Base-by-base conservation (phyloP, 2,888 invertebrate species). In the Philereme vetulata region DNA sequence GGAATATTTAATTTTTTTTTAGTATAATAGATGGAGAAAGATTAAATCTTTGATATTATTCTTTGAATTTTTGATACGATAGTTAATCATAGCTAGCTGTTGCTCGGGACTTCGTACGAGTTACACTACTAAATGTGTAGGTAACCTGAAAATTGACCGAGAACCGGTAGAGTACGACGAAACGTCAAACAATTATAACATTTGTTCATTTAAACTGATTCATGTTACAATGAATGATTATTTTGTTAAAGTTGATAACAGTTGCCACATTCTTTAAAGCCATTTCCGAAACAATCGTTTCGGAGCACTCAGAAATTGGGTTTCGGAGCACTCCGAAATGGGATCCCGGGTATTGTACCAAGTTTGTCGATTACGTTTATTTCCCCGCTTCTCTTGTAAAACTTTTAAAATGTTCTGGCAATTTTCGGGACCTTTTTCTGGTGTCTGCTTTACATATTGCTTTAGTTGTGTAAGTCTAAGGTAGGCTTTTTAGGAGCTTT, bases 381-480 rank as follows among this genome's bases (percentile, higher is more conserved):
- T 62, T 51, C 4, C 9, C 36, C 49, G 43, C 50, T 53, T 51
- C 54, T 54, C 56, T 58, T 58, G 57, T 62, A 44, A 54, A 62
- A 58, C 54, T 58, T 57, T 44, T 51, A 51, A 49, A 62, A 62
- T 51, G 54, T 57, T 54, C 40, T 1, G 7, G 38, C 54, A 58
- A 58, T 62, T 62, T 62, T 50, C 47, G 36, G 10, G 51, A 44
- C 62, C 50, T 53, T 56, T 57, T 53, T 51, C 48, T 44, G 56
- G 50, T 52, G 36, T 57, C 57, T 51, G 48, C 44, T 62, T 57
- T 54, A 56, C 61, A 57, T 62, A 54, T 54, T 57, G 34, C 53
- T 49, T 61, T 51, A 51, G 51, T 56, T 50, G 34, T 47, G 45
- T 38, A 38, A 35, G 36, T n/a, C 46, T 21, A 21, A 56, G 56